phyloP scores from a whole-genome alignment of 2,888 invertebrate species.

The Dasysyrphus tricinctus region DNA sequence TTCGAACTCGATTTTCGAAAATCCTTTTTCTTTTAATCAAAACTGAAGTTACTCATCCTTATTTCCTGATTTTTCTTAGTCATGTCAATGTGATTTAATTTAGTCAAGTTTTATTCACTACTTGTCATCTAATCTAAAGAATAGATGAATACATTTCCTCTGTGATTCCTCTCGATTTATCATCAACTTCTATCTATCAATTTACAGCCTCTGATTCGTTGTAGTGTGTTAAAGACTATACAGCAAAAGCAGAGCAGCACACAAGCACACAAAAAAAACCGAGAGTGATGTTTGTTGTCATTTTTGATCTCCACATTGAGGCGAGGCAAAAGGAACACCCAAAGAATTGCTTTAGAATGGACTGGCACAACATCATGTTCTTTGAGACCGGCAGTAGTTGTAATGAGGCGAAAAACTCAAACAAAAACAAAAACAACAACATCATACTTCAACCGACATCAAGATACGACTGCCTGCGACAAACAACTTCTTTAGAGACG shows the following conservation, averaged over 20 bases:
- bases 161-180: not conserved
- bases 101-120: too few species aligned
- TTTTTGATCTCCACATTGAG: conserved; percentile 56
- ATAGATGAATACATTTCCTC: conserved; percentile 4
- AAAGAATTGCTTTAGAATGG: conserved; percentile 33
- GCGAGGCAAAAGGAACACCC: conserved; percentile 50
- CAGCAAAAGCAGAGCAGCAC: not conserved
- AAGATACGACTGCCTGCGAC: conserved; percentile 74
- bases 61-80: too few species aligned
- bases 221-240: not conserved
- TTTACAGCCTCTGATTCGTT: conserved; percentile 26
- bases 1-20: too few species aligned
- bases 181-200: conserved; percentile 37
- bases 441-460: conserved; percentile 69
- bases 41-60: too few species aligned
- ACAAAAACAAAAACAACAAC: conserved; percentile 57
- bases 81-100: too few species aligned
- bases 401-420: conserved; percentile 61
- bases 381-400: conserved; percentile 50
- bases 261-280: conserved; percentile 32
- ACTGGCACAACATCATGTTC: conserved; percentile 58
- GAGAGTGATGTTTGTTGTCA: conserved; percentile 65
- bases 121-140: not conserved
- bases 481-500: conserved; percentile 75
- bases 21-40: too few species aligned